Evolutionary conservation across 2,888 invertebrate genomes (phyloP), one percentile per base, ranked within the genome.

Genomic region (Drosophila anomelani): DNA sequence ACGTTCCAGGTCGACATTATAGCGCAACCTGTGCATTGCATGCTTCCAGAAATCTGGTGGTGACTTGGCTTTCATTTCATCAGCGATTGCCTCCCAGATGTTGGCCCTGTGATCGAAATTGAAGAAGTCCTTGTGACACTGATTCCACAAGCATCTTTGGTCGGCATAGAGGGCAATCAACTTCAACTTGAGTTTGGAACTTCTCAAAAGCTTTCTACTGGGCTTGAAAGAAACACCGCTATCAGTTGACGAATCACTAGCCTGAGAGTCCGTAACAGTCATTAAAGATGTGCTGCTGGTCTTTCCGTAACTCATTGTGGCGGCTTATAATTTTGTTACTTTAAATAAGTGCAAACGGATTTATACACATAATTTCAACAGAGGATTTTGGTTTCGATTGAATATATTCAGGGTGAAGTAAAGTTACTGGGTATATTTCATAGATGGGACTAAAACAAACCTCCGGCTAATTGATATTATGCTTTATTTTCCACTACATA

Each of bases 91-190:
- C 3, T 69, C 12, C 85, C 85, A 85, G 15, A 76, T 36, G 13
- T 57, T 2, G 1, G 77, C 72, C 46, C 71, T 85, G 3, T 75
- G 34, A 1, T 44, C 44, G 2, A 81, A 76, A 36, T 85, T 81
- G 9, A 68, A 77, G n/a, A 75, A 85, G 23, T 87, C 77, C 46
- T 57, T 66, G 51, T 83, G 60, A 20, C 46, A 62, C 36, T 82
- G 71, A 68, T 78, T 82, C 85, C 85, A 85, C 8, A 87, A 63
- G 9, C 85, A 87, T 26, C 79, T 75, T 17, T 85, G 41, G 7
- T 54, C 17, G 7, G 59, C 73, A 44, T 85, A 85, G 9, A 85
- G 60, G 17, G 75, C 72, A 23, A 85, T 82, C 6, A 85, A 49
- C 32, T 81, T 85, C 1, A 67, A 32, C 9, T 56, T 66, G 5